Evolutionary conservation across 2,113 vertebrate species (phyloP), one percentile per base, ranked within the genome.

Genomic region (Atlantisia rogersi): DNA sequence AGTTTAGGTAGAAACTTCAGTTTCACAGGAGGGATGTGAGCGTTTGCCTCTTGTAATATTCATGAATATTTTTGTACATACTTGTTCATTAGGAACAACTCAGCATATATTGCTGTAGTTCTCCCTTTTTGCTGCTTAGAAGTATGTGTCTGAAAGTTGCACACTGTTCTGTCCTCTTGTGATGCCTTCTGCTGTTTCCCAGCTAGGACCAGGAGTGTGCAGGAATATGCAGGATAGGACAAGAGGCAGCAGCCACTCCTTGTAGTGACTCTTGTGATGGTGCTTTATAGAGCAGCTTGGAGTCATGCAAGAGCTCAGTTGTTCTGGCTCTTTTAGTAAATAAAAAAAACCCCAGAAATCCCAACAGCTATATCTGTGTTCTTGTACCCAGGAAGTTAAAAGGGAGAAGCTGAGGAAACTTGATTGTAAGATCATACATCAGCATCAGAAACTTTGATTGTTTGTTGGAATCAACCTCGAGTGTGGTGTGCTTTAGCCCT

Each of bases 91-190:
- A 60, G 29, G 20, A 84, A 18, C 12, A 74, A 53, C 39, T 91
- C 24, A 32, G 4, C 46, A 9, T 40, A 4, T 65, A 0, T 64
- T 74, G 11, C 6, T 26, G 10, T 53, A 31, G 9, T 70, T 84
- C 53, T 50, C 12, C 4, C 2, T 2, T 52, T 32, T 76, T 53
- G 5, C 20, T 62, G 13, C 42, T 62, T 53, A 24, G 55, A 63
- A 71, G 9, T 71, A 32, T 3, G 10, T 11, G 2, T 59, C 70
- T 79, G 48, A 40, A 71, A 52, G 62, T 69, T 59, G 3, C 6
- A 9, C 0, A 0, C 13, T 79, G 0, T 48, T 70, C 11, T 3
- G 2, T 37, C 2, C 7, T 75, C 28, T 44, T 65, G 11, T 35
- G 10, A 21, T 75, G 37, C 50, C 14, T 42, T 32, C 4, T 53